Evolutionary conservation across 2,888 invertebrate genomes (phyloP).

Genomic region (Rhagonycha lutea): DNA sequence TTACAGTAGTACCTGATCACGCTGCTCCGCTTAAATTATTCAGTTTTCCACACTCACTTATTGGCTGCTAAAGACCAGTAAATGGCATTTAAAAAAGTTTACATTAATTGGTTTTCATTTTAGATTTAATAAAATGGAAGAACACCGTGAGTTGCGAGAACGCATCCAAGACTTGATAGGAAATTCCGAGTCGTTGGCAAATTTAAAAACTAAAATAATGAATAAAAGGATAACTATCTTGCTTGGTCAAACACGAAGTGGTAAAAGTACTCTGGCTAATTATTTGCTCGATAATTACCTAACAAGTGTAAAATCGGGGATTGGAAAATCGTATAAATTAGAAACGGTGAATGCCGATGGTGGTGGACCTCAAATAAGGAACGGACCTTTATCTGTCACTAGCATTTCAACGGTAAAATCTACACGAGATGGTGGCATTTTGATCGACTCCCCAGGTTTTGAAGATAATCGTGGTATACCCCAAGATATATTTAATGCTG

Average conservation of each 20-base stretch:
- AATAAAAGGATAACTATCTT: background rate
- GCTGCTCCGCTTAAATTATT: no score
- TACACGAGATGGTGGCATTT: background rate
- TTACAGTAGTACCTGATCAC: no score
- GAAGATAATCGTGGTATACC: slow-evolving; percentile 14
- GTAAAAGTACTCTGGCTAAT: background rate
- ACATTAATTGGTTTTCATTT: no score
- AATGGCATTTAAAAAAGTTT: no score
- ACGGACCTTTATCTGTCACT: background rate
- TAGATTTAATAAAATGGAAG: no score
- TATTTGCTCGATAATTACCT: background rate
- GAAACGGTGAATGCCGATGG: background rate
- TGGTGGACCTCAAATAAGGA: background rate
- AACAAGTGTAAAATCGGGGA: background rate
- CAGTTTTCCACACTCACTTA: no score
- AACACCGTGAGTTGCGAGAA: no score
- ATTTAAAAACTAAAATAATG: no score
- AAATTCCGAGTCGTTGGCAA: no score
- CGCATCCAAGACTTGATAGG: no score
- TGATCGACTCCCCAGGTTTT: slow-evolving; percentile 16
- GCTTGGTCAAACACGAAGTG: background rate
- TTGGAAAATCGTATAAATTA: background rate
- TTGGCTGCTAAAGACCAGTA: no score
- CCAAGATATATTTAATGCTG: slow-evolving; percentile 10
- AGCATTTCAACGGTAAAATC: background rate